These are phyloP conservation scores for Rachycentron canadum DNA, from an alignment of 2,797 vertebrate species.

Conservation along the genomic window DNA sequence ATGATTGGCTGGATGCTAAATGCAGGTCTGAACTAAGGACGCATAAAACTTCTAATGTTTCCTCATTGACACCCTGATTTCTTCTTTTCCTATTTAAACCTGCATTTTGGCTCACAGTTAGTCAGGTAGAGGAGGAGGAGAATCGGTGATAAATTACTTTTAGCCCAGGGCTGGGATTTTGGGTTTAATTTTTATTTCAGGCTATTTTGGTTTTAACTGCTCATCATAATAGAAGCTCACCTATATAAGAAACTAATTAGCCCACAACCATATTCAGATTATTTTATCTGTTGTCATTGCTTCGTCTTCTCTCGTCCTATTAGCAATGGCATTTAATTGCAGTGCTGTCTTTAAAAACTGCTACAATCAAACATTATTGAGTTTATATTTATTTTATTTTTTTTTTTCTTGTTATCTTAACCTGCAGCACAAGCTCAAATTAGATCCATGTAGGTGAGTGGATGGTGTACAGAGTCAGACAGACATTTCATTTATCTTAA, in stretches of 20 bases:
- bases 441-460: slow-evolving; percentile 11
- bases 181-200: slow-evolving; percentile 31
- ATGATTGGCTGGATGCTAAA: background rate
- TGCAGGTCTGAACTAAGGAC: slow-evolving; percentile 4
- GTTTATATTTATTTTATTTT: background rate
- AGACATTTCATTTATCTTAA: no score
- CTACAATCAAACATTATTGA: no score
- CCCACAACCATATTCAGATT: slow-evolving; percentile 10
- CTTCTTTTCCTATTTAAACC: slow-evolving; percentile 8
- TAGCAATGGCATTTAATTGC: slow-evolving; percentile 3
- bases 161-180: background rate
- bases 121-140: slow-evolving; percentile 3
- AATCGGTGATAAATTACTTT: slow-evolving; percentile 30
- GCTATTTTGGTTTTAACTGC: slow-evolving; percentile 29
- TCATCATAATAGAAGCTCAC: slow-evolving; percentile 32
- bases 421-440: slow-evolving; percentile 11
- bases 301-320: slow-evolving; percentile 3
- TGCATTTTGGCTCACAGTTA: slow-evolving; percentile 1
- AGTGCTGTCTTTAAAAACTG: no score
- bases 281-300: background rate
- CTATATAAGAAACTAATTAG: slow-evolving; percentile 38
- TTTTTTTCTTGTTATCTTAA: background rate
- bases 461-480: background rate
- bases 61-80: background rate
- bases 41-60: background rate